These are phyloP conservation scores for Lacanobia wlatinum DNA, from an alignment of 2,888 invertebrate genomes.

Conservation along the genomic window DNA sequence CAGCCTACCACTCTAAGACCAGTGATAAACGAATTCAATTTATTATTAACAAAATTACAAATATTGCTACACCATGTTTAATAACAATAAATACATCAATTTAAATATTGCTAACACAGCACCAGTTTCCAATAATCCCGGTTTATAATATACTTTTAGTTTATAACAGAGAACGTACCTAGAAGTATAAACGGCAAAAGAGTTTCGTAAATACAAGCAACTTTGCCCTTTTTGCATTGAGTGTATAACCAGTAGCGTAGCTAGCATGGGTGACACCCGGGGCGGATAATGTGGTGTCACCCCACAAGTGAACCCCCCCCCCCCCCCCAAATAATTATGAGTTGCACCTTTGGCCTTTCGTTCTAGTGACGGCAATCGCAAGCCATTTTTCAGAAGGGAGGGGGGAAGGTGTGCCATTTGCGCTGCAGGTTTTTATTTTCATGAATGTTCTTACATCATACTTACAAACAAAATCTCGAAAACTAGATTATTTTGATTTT, in stretches of 20 bases:
- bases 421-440: too few relatives aligned
- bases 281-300: too few relatives aligned
- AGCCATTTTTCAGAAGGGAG: too few relatives aligned
- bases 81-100: conserved; percentile 4
- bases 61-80: conserved; percentile 3
- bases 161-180: neutral
- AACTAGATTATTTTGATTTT: too few relatives aligned
- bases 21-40: conserved; percentile 11
- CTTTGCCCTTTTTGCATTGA: neutral
- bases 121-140: conserved; percentile 21
- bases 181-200: conserved; percentile 20
- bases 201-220: neutral
- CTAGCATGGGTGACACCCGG: too few relatives aligned
- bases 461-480: too few relatives aligned
- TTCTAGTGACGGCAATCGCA: too few relatives aligned
- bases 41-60: neutral
- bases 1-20: neutral
- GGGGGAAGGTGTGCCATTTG: too few relatives aligned
- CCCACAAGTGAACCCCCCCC: too few relatives aligned
- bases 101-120: conserved; percentile 41
- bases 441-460: too few relatives aligned
- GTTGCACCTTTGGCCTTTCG: too few relatives aligned
- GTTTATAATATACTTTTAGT: neutral
- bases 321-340: too few relatives aligned
- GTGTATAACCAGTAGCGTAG: neutral